Base-by-base conservation (phyloP, 2,888 invertebrate species). In the Scelioninae gen. 1 region DNA sequence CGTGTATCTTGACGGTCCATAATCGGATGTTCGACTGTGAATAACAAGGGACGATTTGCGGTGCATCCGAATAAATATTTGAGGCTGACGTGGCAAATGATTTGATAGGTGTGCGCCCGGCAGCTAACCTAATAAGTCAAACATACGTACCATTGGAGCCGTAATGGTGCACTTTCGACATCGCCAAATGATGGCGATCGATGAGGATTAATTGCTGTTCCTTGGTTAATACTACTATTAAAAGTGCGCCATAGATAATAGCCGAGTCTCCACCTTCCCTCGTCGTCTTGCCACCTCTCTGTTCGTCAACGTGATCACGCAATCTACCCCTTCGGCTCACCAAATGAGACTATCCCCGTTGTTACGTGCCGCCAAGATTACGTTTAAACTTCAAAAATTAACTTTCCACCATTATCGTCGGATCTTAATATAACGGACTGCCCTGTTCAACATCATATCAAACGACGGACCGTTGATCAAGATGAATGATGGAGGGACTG, bases 181-280 rank as follows among this genome's bases (percentile, higher is more conserved):
- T 53, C 16, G 86, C 80, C 85, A 72, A 86, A 88, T 88, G 87
- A 88, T 89, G 87, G 86, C 82, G 87, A 89, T 89, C 89, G 88
- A 88, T 89, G 86, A 86, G 88, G 88, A 89, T 89, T 88, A 89
- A 89, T 89, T 87, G 88, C 86, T 83, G 82, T 84, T 86, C 86
- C 86, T 85, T 80, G 85, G 86, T 86, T 88, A 89, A 89, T 88
- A 87, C 87, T 83, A 84, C 86, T 85, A 88, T 88, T 88, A 89
- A 89, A 89, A 84, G 85, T 74, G 60, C 76, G 62, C 74, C 63
- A 66, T 80, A 71, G 76, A 76, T 82, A 84, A 84, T 81, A 75
- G 84, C 77, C 38, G 45, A 45, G 43, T 40, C 11, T 11, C 63
- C 38, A n/a, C 16, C 10, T 31, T 16, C 72, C 53, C 47, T 31